Evolutionary conservation across 2,113 vertebrate genomes (phyloP), one percentile per base, ranked within the genome.

Genomic region (Strix uralensis): DNA sequence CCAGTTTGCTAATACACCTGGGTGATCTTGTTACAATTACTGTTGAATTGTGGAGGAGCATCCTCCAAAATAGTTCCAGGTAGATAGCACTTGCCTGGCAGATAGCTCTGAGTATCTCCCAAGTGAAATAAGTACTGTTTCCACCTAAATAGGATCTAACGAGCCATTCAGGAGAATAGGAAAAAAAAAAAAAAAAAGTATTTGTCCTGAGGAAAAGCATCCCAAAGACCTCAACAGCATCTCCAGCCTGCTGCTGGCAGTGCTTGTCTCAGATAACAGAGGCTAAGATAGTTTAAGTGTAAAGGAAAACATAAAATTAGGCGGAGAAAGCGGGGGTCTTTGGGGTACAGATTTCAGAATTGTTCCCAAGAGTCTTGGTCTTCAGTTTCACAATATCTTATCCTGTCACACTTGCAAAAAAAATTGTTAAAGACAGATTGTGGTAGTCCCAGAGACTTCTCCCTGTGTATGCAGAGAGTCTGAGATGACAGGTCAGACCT

Each of bases 101-200:
- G 58, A 94, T 32, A 91, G 86, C 23, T 95, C 79, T 36, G 70
- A 91, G 58, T 79, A 66, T 73, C 69, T 91, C 78, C 58, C 62
- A 71, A 72, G 81, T 89, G 81, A 92, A 91, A 90, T 73, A 93
- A 89, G n/a, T 30, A 75, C 66, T 34, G n/a, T 85, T 94, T 94
- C 62, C 78, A 82, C 77, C 84, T 87, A 95, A 89, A 89, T 58
- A 88, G 73, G 84, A 80, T 87, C 84, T 87, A 96, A 94, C 2
- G 44, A 97, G 92, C 66, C 86, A 67, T 96, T 92, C 74, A 82
- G 44, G 40, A 71, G 52, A 78, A 58, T 3, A 29, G 74, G 55
- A 22, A 15, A 29, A 51, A 47, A 40, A 40, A 14, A 27, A 4
- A 9, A 18, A n/a, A 51, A 52, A 34, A 51, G 36, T 38, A 34